Evolutionary conservation across 2,888 invertebrate species (phyloP).

Genomic region (Standfussiana lucernea): DNA sequence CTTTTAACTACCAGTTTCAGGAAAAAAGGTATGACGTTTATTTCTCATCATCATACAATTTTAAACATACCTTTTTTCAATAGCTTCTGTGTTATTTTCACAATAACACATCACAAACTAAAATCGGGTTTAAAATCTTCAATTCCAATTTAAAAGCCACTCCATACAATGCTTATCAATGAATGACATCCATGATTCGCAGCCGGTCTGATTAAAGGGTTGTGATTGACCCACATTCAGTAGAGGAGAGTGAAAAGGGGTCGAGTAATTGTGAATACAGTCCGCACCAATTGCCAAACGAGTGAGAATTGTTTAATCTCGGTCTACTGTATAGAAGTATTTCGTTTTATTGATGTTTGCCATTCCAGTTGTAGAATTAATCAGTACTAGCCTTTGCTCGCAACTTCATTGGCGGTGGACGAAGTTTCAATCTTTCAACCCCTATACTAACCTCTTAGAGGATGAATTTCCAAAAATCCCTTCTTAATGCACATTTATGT

Average conservation of each 20-base stretch:
- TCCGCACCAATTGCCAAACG: conserved; percentile 35
- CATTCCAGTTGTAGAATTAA: too few species aligned
- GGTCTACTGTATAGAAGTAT: not conserved
- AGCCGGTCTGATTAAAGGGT: conserved; percentile 53
- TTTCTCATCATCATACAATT: too few species aligned
- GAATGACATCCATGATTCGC: conserved; percentile 35
- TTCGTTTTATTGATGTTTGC: not conserved
- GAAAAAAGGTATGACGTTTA: too few species aligned
- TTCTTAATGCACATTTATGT: too few species aligned
- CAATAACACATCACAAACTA: not conserved
- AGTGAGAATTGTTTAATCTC: conserved; percentile 20
- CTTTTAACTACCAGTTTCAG: not conserved
- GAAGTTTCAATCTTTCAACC: too few species aligned
- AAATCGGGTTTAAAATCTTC: conserved; percentile 1
- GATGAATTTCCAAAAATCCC: too few species aligned
- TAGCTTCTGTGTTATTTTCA: not conserved
- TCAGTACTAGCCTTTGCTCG: too few species aligned
- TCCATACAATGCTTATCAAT: conserved; percentile 15
- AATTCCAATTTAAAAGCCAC: conserved; percentile 25
- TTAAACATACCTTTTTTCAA: not conserved
- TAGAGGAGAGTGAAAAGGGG: not conserved
- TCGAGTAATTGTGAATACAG: conserved; percentile 42
- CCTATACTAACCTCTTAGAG: too few species aligned
- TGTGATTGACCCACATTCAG: conserved; percentile 62
- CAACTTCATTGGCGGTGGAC: too few species aligned